Base-by-base conservation (phyloP, 2,797 vertebrate species). In the Ambastaia sidthimunki region DNA sequence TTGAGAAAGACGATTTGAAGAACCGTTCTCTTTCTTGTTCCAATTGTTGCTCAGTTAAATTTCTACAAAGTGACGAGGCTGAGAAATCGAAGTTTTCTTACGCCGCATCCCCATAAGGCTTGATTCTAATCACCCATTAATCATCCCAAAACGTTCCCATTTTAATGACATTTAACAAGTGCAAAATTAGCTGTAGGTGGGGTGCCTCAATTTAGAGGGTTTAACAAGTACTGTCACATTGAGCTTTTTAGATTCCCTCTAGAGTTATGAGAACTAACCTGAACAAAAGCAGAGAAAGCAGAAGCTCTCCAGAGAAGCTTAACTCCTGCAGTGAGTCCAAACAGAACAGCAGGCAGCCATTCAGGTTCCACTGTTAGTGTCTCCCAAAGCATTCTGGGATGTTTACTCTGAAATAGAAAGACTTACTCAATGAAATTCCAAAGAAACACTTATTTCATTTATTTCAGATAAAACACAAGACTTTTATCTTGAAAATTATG, bases 351-450 rank as follows among this genome's bases (percentile, higher is more conserved):
- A 41, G 62, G 62, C 62, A 18, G 9, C 10, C 34, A 52, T 74
- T 50, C 16, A 48, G 41, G 37, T 62, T 31, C 41, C 6, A 41
- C 62, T 28, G n/a, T 41, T 16, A 65, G 10, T 37, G 62, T 37
- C 23, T 59, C 21, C 16, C 19, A 73, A 73, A 28, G 57, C 44
- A 65, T 74, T 74, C 12, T 74, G 44, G 25, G n/a, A 74, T 50
- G 18, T 65, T 65, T 41, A 41, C 3, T 37, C 62, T n/a, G 18
- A 34, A 31, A 13, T n/a, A 50, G 44, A 34, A 63, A 74, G 47
- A 63, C 57, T 44, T 59, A 37, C 37, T 47, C 16, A 18, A 48
- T 18, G 15, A 31, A 15, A 31, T 12, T 18, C 7, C 13, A 31
- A 52, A 52, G 7, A 52, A 7, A 52, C 16, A 52, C 16, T 52